A percentile compares a stretch with the other conserved stretches of the same genome.
Conservation (phyloP, 2,113 vertebrate species). For the Polypterus bichir region DNA sequence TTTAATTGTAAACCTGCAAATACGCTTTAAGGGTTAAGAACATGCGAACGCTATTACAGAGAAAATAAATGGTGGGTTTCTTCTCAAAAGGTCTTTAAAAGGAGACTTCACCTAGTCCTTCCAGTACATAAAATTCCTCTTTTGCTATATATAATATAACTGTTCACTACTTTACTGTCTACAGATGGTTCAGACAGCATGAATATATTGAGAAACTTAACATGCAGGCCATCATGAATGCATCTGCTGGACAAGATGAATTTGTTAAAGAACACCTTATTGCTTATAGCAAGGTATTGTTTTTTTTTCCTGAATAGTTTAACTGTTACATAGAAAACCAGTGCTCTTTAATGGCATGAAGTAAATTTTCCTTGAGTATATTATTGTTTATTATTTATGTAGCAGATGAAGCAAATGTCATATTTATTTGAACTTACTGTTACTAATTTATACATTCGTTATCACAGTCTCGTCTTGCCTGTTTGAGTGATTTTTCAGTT, state of each 20-base stretch:
- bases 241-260: conserved; percentile 59
- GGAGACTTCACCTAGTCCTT: too few species aligned
- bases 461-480: too few species aligned
- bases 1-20: too few species aligned
- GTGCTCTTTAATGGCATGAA: neutral
- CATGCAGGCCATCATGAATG: conserved; percentile 80
- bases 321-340: too few species aligned
- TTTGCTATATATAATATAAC: neutral
- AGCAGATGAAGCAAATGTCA: neutral
- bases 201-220: conserved; percentile 83
- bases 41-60: too few species aligned
- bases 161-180: neutral
- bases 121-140: too few species aligned
- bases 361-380: neutral
- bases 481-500: conserved; percentile 16
- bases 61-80: too few species aligned
- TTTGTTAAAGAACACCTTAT: conserved; percentile 76
- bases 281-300: conserved; percentile 63
- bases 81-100: too few species aligned
- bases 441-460: too few species aligned
- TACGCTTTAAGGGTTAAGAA: too few species aligned
- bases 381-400: conserved; percentile 1
- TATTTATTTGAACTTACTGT: too few species aligned
- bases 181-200: conserved; percentile 82
- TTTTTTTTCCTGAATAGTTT: neutral